phyloP scores from a whole-genome alignment of 2,113 vertebrate species.

The Hemichromis elongatus region DNA sequence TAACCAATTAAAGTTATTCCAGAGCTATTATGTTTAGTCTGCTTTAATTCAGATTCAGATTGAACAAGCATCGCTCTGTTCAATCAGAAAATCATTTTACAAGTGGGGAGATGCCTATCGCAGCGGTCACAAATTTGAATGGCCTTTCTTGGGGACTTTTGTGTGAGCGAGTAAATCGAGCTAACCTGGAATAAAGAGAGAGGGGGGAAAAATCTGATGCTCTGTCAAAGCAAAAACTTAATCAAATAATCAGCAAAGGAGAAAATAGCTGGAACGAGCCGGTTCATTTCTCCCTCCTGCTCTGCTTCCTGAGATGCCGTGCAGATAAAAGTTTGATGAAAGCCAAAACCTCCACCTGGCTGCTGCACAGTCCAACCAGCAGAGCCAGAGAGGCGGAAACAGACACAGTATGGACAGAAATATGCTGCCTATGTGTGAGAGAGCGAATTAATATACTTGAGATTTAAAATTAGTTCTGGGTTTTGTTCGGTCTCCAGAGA shows the following conservation, averaged over 20 bases:
- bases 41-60: constrained; percentile 15
- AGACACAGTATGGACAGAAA: neutral
- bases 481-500: constrained; percentile 28
- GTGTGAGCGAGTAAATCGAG: neutral
- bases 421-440: neutral
- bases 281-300: neutral
- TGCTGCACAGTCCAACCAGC: neutral
- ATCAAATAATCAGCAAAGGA: constrained; percentile 27
- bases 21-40: constrained; percentile 23
- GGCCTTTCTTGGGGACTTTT: neutral
- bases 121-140: neutral
- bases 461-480: neutral
- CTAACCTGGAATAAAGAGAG: neutral
- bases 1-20: neutral
- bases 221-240: neutral
- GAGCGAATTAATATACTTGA: neutral
- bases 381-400: accelerated
- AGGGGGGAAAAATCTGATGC: neutral
- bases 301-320: constrained; percentile 18
- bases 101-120: neutral
- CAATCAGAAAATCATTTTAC: constrained; percentile 8
- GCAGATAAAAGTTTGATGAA: neutral
- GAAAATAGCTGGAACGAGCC: constrained; percentile 5
- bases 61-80: neutral
- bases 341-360: constrained; percentile 30